A percentile compares a stretch with the other conserved stretches of the same genome.
Conservation (phyloP, 2,888 invertebrate species). For the Mesopsocus fuscifrons region DNA sequence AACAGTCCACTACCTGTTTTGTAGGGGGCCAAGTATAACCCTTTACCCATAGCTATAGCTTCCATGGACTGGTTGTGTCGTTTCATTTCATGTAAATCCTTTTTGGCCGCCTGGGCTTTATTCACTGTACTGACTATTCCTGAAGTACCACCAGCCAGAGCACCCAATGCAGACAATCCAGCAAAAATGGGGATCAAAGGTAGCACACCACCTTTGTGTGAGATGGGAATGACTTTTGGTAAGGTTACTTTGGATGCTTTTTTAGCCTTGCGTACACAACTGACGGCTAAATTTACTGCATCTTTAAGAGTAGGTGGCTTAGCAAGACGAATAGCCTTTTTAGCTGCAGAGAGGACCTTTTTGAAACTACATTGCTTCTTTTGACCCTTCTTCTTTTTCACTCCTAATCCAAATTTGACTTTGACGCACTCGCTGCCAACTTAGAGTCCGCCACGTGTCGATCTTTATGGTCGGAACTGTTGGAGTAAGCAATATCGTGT, state of each 20-base stretch:
- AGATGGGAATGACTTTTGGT: slow-evolving; percentile 20
- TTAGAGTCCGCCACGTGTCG: slow-evolving; percentile 12
- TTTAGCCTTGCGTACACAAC: slow-evolving; percentile 12
- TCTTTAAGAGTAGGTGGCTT: no score
- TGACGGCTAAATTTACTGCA: no score
- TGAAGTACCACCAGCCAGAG: slow-evolving; percentile 22
- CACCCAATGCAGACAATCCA: slow-evolving; percentile 21
- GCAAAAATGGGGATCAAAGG: slow-evolving; percentile 21
- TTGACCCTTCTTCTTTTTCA: no score
- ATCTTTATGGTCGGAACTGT: slow-evolving; percentile 11
- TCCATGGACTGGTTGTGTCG: slow-evolving; percentile 24
- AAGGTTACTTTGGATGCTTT: slow-evolving; percentile 11
- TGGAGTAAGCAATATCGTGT: slow-evolving; percentile 17
- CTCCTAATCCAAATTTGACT: slow-evolving; percentile 1
- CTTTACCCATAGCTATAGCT: slow-evolving; percentile 21
- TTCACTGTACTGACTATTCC: slow-evolving; percentile 22
- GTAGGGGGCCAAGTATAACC: no score
- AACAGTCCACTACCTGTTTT: slow-evolving; percentile 20
- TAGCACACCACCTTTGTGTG: slow-evolving; percentile 21
- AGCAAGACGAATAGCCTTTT: no score
- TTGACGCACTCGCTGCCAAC: slow-evolving; percentile 12
- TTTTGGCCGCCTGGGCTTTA: slow-evolving; percentile 20
- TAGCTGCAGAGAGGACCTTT: no score
- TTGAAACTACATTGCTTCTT: no score
- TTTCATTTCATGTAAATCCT: slow-evolving; percentile 19